Evolutionary conservation across 2,888 invertebrate genomes (phyloP).

Genomic region (Lacanobia wlatinum): DNA sequence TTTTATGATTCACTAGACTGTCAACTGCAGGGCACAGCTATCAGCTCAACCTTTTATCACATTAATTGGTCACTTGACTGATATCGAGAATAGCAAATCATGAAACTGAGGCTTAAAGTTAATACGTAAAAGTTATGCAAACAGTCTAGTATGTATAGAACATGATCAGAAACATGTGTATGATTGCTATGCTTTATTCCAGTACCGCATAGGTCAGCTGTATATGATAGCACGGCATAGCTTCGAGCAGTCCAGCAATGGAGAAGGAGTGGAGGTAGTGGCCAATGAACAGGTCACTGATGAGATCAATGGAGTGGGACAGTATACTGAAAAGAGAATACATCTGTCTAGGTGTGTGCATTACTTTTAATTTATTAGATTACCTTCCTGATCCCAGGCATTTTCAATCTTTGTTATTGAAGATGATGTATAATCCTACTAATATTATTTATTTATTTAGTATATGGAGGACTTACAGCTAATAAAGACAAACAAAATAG

Average conservation of each 20-base stretch:
- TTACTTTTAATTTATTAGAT: not conserved
- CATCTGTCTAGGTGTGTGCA: conserved; percentile 94
- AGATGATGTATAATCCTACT: not conserved
- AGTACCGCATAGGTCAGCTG: conserved; percentile 97
- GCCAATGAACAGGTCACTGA: conserved; percentile 95
- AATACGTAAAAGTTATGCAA: conserved; percentile 35
- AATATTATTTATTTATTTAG: no score
- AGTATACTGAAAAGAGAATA: conserved; percentile 97
- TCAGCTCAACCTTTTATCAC: conserved; percentile 35
- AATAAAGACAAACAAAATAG: no score
- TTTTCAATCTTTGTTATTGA: not conserved
- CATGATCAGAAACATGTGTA: conserved; percentile 22
- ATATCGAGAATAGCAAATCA: conserved; percentile 25
- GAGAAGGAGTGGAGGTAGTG: conserved; percentile 97
- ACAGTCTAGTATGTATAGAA: conserved; percentile 17
- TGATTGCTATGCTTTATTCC: conserved; percentile 70
- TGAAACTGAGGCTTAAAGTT: conserved; percentile 26
- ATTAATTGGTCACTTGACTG: conserved; percentile 41
- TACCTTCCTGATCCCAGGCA: not conserved
- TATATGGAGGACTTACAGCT: no score
- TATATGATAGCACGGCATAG: conserved; percentile 99
- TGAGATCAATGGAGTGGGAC: conserved; percentile 95
- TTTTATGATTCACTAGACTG: conserved; percentile 20
- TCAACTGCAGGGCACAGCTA: conserved; percentile 15
- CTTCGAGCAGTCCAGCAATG: conserved; percentile 96